These are phyloP conservation scores for Trachymyrmex cornetzi DNA, from an alignment of 1,140 invertebrate genomes.

Conservation along the genomic window DNA sequence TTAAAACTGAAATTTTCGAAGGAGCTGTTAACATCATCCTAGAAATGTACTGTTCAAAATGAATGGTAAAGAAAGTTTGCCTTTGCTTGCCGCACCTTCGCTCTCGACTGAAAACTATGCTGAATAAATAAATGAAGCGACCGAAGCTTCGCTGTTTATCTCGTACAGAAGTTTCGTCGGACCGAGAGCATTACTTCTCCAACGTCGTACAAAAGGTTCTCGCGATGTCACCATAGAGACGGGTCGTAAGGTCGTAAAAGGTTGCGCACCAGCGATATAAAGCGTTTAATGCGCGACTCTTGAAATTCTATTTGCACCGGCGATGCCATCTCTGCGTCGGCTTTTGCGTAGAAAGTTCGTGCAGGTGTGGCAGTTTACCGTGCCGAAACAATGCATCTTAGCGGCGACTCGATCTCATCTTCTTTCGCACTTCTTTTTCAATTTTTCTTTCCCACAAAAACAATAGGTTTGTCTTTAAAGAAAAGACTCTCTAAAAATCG, in stretches of 20 bases:
- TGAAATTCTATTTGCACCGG: constrained; percentile 77
- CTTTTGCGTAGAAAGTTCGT: constrained; percentile 58
- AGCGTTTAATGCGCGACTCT: constrained; percentile 77
- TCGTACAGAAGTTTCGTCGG: constrained; percentile 60
- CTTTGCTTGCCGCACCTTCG: not conserved
- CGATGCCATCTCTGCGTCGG: constrained; percentile 53
- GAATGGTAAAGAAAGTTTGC: constrained; percentile 30
- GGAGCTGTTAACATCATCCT: constrained; percentile 12
- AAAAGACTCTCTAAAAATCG: not conserved
- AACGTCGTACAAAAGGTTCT: constrained; percentile 72
- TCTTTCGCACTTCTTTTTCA: constrained; percentile 6
- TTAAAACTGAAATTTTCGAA: not conserved
- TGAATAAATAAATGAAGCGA: constrained; percentile 52
- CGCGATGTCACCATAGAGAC: constrained; percentile 76
- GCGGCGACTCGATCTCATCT: constrained; percentile 9
- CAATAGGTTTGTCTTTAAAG: constrained; percentile 20
- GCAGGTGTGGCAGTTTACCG: constrained; percentile 72
- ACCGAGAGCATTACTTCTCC: constrained; percentile 68
- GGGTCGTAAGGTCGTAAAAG: constrained; percentile 76
- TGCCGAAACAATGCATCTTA: constrained; percentile 63
- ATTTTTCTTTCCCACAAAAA: constrained; percentile 37
- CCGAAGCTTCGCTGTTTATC: constrained; percentile 51
- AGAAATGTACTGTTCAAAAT: constrained; percentile 3
- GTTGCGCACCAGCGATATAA: constrained; percentile 74
- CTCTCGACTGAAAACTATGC: constrained; percentile 30